phyloP scores from a whole-genome alignment of 2,888 invertebrate species.

The Limnephilus marmoratus region DNA sequence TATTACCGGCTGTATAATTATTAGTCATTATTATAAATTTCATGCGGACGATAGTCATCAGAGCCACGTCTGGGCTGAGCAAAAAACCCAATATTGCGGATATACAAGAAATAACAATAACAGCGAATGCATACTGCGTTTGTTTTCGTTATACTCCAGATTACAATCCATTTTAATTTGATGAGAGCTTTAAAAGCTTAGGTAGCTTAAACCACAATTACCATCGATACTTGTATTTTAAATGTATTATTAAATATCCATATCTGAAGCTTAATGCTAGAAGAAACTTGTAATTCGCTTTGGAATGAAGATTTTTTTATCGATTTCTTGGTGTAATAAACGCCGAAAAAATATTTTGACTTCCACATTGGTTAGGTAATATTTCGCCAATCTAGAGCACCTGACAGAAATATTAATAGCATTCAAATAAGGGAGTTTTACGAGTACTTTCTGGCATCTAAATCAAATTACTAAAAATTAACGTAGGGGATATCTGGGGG shows the following conservation, averaged over 20 bases:
- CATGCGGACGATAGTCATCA: conserved; percentile 43
- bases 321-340: no score
- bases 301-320: no score
- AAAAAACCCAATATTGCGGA: conserved; percentile 44
- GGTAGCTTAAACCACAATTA: neutral
- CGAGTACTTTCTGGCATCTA: no score
- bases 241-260: neutral
- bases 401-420: no score
- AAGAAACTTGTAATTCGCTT: no score
- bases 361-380: no score
- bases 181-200: neutral
- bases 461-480: no score
- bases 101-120: conserved; percentile 44
- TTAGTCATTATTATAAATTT: conserved; percentile 58
- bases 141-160: conserved; percentile 6
- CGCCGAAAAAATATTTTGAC: no score
- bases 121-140: conserved; percentile 32
- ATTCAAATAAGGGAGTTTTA: no score
- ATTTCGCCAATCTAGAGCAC: no score
- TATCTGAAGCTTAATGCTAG: neutral
- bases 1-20: conserved; percentile 50
- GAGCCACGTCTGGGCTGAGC: conserved; percentile 29
- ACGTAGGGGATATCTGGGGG: no score
- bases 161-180: conserved; percentile 4
- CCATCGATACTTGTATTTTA: neutral